phyloP scores from a whole-genome alignment of 2,113 vertebrate genomes.

The Raphicerus campestris region DNA sequence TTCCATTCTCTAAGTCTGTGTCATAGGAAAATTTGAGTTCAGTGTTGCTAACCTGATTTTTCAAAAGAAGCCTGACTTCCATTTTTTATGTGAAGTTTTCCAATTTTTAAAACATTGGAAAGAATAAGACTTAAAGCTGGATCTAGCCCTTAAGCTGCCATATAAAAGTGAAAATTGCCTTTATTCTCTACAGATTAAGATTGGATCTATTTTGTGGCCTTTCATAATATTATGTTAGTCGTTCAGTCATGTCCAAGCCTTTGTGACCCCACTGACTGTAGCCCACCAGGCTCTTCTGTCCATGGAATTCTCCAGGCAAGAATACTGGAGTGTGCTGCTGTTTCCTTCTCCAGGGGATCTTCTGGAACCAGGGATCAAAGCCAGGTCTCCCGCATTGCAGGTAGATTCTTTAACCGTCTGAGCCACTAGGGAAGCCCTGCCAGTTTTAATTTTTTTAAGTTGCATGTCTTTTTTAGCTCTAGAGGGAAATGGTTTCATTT shows the following conservation, averaged over 20 bases:
- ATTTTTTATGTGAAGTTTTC: conserved; percentile 2
- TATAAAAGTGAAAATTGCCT: background rate
- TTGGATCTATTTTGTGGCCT: background rate
- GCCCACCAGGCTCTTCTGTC: background rate
- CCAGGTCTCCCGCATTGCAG: background rate
- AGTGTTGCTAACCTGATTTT: conserved; percentile 9
- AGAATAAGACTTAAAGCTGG: background rate
- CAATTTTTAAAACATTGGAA: background rate
- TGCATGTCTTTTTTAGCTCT: background rate
- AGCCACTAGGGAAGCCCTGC: background rate
- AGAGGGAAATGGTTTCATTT: background rate
- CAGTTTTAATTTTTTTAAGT: conserved; percentile 6
- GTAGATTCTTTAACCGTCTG: background rate
- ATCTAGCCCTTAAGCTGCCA: background rate
- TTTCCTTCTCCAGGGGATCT: background rate
- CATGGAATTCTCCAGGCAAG: background rate
- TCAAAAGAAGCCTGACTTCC: background rate
- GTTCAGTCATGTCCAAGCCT: background rate
- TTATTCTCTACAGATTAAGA: background rate
- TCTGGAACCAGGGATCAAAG: background rate
- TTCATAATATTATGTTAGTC: background rate
- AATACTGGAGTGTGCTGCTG: background rate
- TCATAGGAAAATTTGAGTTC: background rate
- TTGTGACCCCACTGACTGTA: background rate
- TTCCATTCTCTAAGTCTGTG: background rate